Evolutionary conservation across 2,797 vertebrate genomes (phyloP).

Genomic region (Dromococcyx pavoninus): DNA sequence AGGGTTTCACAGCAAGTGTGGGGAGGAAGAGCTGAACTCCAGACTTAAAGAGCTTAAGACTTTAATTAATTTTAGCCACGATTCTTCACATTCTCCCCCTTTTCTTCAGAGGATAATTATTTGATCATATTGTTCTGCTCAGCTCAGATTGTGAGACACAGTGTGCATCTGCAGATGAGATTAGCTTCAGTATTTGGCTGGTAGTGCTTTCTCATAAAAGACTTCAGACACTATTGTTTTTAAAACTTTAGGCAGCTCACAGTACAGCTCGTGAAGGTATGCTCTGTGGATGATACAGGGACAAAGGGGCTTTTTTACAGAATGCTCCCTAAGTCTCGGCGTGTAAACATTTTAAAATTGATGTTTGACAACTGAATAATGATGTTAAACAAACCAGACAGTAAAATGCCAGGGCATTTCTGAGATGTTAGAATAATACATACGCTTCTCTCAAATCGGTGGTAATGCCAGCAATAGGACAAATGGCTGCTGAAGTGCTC

Average conservation of each 20-base stretch:
- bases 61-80: not conserved
- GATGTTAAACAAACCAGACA: not conserved
- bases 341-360: not conserved
- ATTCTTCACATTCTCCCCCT: not conserved
- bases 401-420: not conserved
- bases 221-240: not conserved
- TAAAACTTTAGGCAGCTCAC: not conserved
- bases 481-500: not conserved
- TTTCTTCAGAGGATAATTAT: constrained; percentile 19
- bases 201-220: not conserved
- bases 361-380: not conserved
- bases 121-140: not conserved
- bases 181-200: not conserved
- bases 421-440: not conserved
- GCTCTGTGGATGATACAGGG: not conserved
- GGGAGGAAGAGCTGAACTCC: not conserved
- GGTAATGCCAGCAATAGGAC: not conserved
- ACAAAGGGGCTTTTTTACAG: not conserved
- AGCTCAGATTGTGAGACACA: not conserved
- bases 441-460: not conserved
- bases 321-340: not conserved
- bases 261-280: not conserved
- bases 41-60: not conserved
- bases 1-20: not conserved
- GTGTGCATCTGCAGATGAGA: not conserved